Base-by-base conservation (phyloP, 2,113 vertebrate genomes). In the Speoplatyrhinus poulsoni region DNA sequence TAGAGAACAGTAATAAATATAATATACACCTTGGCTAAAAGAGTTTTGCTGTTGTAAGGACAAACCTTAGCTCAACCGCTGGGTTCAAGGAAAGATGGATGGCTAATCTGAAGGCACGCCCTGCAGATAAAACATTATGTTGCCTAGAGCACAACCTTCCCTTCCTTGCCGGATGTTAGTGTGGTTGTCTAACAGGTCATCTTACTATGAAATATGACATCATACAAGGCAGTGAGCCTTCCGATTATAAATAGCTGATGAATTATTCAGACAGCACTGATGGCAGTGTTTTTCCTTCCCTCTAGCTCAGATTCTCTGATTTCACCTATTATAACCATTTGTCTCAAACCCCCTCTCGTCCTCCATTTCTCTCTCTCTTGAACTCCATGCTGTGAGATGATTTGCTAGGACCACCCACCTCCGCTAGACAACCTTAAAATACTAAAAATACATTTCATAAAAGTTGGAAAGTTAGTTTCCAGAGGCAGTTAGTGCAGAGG, bases 161-260 rank as follows among this genome's bases (percentile, higher is more conserved):
- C 26, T 26, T 26, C 52, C 49, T 26, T 26, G 26, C 13, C 12
- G 46, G 12, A 61, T 69, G 55, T 67, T 46, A 10, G 12, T 17
- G 13, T 4, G 19, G 46, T 26, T 49, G 46, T 56, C 67, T 61
- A 58, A 49, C 26, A 47, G 12, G 46, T 32, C 73, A 81, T 46
- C 68, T 69, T 69, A 77, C 73, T 68, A 12, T 85, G 79, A 89
- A 82, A 83, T 83, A 85, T 69, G 49, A 75, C 67, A 79, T 81
- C 73, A 81, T 87, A 85, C 88, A 90, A 81, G 58, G 59, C 60
- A 71, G 70, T 63, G 59, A 66, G 52, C 84, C 85, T 85, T 85
- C 79, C 48, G 62, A 88, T 87, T 64, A 85, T 81, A 62, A 73
- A 63, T 49, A 69, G 79, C 19, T 66, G 73, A 65, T 88, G 82